Percentiles rank a stretch among this genome's conserved stretches.
Evolutionary conservation across 2,113 vertebrate species (phyloP).

Genomic region (Casuarius casuarius): DNA sequence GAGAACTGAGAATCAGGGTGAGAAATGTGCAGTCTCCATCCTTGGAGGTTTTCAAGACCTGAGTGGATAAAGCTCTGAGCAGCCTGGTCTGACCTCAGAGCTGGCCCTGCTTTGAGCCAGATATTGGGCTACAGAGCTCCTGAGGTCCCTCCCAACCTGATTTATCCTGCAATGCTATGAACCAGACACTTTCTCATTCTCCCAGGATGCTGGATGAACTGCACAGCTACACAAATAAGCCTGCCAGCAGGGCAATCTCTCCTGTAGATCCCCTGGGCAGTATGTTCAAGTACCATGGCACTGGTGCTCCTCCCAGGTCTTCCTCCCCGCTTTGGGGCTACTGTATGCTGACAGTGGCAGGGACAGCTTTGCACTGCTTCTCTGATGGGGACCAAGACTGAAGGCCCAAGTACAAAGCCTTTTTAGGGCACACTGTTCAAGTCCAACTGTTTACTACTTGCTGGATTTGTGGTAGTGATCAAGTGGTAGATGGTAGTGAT

Average conservation of each 20-base stretch:
- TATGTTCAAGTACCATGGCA: background rate
- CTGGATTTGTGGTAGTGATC: background rate
- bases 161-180: background rate
- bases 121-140: background rate
- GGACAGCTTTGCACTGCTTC: background rate
- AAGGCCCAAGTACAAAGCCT: background rate
- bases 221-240: background rate
- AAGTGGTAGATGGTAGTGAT: background rate
- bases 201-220: background rate
- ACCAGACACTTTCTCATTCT: background rate
- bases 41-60: background rate
- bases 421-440: background rate
- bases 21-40: background rate
- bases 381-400: background rate
- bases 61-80: background rate
- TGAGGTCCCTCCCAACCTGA: background rate
- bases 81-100: background rate
- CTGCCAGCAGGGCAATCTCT: background rate
- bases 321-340: background rate
- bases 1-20: background rate
- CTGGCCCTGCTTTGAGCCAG: background rate
- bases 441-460: background rate
- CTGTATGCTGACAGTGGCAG: background rate
- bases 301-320: background rate
- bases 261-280: background rate